phyloP scores from a whole-genome alignment of 2,888 invertebrate species.

The Peribatodes rhomboidaria region DNA sequence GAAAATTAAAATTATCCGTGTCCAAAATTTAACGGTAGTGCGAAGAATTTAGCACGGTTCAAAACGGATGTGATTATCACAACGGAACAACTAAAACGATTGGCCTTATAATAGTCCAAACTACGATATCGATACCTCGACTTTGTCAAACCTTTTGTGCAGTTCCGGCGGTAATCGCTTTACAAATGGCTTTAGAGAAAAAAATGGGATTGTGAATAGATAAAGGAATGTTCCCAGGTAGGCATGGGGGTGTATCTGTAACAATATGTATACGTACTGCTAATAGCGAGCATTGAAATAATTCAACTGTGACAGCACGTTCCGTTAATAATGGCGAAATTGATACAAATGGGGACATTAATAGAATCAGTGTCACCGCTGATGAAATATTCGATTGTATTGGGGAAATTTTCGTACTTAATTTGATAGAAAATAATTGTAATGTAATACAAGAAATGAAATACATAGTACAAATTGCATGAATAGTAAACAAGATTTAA shows the following conservation, averaged over 20 bases:
- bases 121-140: slow-evolving; percentile 80
- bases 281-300: slow-evolving; percentile 63
- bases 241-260: slow-evolving; percentile 70
- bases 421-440: slow-evolving; percentile 42
- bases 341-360: slow-evolving; percentile 66
- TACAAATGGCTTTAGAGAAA: slow-evolving; percentile 70
- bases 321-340: slow-evolving; percentile 65
- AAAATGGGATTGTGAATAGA: slow-evolving; percentile 65
- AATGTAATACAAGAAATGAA: slow-evolving; percentile 36
- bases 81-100: slow-evolving; percentile 77
- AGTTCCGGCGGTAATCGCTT: slow-evolving; percentile 81
- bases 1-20: slow-evolving; percentile 26
- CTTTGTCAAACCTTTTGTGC: slow-evolving; percentile 79
- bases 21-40: slow-evolving; percentile 51
- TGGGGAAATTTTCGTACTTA: slow-evolving; percentile 44
- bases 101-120: slow-evolving; percentile 80
- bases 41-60: slow-evolving; percentile 40
- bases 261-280: slow-evolving; percentile 61
- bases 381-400: slow-evolving; percentile 52
- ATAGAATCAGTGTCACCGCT: slow-evolving; percentile 57
- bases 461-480: slow-evolving; percentile 22
- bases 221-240: slow-evolving; percentile 77
- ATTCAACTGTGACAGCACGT: slow-evolving; percentile 68
- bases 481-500: slow-evolving; percentile 53
- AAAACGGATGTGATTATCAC: slow-evolving; percentile 71